Evolutionary conservation across 2,113 vertebrate species (phyloP).

Genomic region (Lipotes vexillifer): DNA sequence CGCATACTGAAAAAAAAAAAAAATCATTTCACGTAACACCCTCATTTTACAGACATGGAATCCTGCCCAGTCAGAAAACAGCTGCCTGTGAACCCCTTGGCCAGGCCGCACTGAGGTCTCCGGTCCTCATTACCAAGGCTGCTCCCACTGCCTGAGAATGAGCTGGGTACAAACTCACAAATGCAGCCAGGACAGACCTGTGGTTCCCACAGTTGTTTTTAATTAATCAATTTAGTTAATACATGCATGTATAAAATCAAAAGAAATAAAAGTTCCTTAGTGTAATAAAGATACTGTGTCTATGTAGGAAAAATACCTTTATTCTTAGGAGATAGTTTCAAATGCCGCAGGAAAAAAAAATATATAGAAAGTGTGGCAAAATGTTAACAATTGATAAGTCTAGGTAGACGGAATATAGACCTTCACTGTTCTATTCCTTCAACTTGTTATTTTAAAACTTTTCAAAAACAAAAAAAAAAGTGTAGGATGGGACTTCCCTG

Average conservation of each 20-base stretch:
- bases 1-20: neutral
- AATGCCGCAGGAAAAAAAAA: neutral
- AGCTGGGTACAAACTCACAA: neutral
- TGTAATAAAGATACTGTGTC: neutral
- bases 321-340: neutral
- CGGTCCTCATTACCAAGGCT: neutral
- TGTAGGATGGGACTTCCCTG: no score
- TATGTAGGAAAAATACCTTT: neutral
- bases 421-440: neutral
- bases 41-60: neutral
- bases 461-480: no score
- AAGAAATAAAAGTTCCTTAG: slow-evolving; percentile 4
- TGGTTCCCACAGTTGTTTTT: neutral
- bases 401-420: neutral
- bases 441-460: neutral
- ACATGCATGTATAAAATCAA: neutral
- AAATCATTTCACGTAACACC: neutral
- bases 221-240: neutral
- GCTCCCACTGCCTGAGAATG: neutral
- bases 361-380: neutral
- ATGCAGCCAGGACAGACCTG: neutral
- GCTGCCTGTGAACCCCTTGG: neutral
- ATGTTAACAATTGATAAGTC: neutral
- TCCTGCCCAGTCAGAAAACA: neutral
- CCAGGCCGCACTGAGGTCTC: neutral